Evolutionary conservation across 2,888 invertebrate species (phyloP), one percentile per base, ranked within the genome.

Genomic region (Agrotis segetum): DNA sequence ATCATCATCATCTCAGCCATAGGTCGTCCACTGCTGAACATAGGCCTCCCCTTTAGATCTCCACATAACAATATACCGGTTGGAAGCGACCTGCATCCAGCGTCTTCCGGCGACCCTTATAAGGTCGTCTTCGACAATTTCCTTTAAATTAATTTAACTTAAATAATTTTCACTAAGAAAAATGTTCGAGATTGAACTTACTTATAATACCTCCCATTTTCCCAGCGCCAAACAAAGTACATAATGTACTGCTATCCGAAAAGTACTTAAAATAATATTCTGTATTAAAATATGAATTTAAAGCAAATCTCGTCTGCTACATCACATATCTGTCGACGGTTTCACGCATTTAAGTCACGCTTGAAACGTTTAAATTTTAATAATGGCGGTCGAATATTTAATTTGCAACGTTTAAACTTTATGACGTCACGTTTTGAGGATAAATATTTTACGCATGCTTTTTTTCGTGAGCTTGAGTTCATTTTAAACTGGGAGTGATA

Each of bases 401-500:
- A 82, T 84, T 74, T 77, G 65, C 56, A 71, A 56, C 67, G 68
- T 72, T 77, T 72, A 68, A 72, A 78, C 68, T 72, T 82, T 82
- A 84, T 79, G 66, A 71, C 66, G 68, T 84, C 84, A 81, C 84
- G 84, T 84, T 78, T 73, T 50, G 55, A 53, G n/a, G 29, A 70
- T 81, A 69, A 78, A 78, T 81, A 78, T 82, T 74, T 72, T 53
- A 69, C 58, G 67, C 64, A 52, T 66, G 47, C 49, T 71, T 49
- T 75, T 75, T 81, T 76, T 76, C 58, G 65, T 65, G 65, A 44
- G 79, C 5, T 63, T 44, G 59, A 55, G 67, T 73, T 73, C 21
- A 74, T 79, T 79, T 67, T 46, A 2, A 24, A 52, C 17, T 74
- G 55, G 7, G 53, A 61, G 67, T 79, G 13, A 68, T 61, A 58